Base-by-base conservation (phyloP, 1,140 invertebrate species). In the Centruroides vittatus region DNA sequence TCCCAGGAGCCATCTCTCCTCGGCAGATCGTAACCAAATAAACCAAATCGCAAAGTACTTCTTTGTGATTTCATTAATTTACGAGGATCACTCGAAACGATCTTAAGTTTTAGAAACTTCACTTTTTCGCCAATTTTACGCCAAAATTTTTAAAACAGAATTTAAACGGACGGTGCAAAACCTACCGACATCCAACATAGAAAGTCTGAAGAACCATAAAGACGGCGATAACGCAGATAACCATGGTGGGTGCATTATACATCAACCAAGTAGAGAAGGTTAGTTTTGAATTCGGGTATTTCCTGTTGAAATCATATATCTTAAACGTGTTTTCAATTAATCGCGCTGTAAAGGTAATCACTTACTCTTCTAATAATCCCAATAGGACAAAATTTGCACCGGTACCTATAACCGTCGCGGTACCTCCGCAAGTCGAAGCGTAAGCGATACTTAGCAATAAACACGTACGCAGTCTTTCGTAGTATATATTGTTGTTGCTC, bases 361-460 rank as follows among this genome's bases (percentile, higher is more conserved):
- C 76, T 73, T 75, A 85, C 80, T 71, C 74, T 57, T 86, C 82
- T 61, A 81, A 81, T 58, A 84, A 81, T 11, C 83, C 85, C 70
- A 86, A 88, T 64, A 91, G 83, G 1, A 89, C 86, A 12, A 93
- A 78, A 74, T 94, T 94, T 35, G 89, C 89, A 7, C 85, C 86
- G 1, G 89, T 89, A 7, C 89, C 90, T 4, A 89, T 89, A 3
- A 94, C 74, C 1, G 87, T 89, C 0, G 86, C 86, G 53, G 84
- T 86, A 6, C 91, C 91, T 6, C 90, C 90, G 47, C 89, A 71
- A 61, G 78, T 80, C 12, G 89, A 82, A 0, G 88, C 82, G 69
- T 89, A 93, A 3, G 87, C 87, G 35, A 89, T 84, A 10, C 61
- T 62, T 13, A 75, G 70, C 65, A 86, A 82, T 23, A 67, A 53